Evolutionary conservation across 2,888 invertebrate genomes (phyloP), one percentile per base, ranked within the genome.

Genomic region (Microplitis manilae): DNA sequence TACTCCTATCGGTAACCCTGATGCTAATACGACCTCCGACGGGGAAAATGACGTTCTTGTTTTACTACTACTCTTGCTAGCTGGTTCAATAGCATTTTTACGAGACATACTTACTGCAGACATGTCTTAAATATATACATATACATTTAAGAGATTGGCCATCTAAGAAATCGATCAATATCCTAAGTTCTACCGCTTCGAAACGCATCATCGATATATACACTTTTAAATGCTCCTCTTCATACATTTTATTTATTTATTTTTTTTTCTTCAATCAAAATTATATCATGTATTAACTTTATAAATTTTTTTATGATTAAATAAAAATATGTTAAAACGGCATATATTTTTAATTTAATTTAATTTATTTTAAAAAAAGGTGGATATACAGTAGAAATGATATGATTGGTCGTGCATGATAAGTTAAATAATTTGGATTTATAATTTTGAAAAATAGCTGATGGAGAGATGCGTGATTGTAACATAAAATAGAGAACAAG

Each of bases 81-180:
- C 8, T 83, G 84, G 84, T 85, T 81, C 85, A 84, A 84, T 85
- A 88, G 87, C 88, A 89, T 88, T 88, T 88, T 89, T 89, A 89
- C 89, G 87, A 89, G 87, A 85, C 83, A 86, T 88, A 89, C 86
- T 89, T 89, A 88, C 88, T 88, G 17, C 17, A 17, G 17, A 17
- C 17, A 17, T 17, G 86, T 86, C 83, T 83, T 13, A 65, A 17
- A 41, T 17, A 50, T 20, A 17, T 20, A 30, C 59, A 30, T 30
- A 20, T 20, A 30, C 30, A 30, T 30, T 2, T 30, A 30, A 30
- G 30, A 30, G 4, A 30, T 30, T 30, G 30, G 0, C 50, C 50
- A 50, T 13, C 13, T 5, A 50, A 50, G 2, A 50, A 50, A 50
- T 50, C 50, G 13, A 50, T 50, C 50, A 13, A 13, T 13, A 13